Conservation (phyloP, 2,113 vertebrate species). For the Laticauda laticaudata region DNA sequence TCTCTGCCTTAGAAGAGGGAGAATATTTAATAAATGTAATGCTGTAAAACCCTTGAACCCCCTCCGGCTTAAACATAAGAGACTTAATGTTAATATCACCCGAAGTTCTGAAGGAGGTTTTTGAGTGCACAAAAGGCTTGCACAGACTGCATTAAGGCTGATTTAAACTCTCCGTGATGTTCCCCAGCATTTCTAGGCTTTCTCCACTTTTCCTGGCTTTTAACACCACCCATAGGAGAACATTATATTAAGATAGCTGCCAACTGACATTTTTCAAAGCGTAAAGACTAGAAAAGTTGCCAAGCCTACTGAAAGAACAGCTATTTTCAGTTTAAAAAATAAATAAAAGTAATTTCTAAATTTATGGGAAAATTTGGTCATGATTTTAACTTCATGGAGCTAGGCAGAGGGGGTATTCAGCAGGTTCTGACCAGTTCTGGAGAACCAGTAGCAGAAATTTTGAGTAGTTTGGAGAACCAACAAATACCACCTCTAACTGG, state of each 20-base stretch:
- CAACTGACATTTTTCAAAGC: neutral
- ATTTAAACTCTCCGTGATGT: neutral
- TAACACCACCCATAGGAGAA: neutral
- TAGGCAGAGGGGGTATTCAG: too few relatives aligned
- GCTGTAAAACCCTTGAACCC: neutral
- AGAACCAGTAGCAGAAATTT: too few relatives aligned
- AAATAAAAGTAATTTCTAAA: neutral
- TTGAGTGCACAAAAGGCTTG: neutral
- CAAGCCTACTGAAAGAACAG: neutral
- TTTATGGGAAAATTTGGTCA: neutral
- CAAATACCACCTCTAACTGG: too few relatives aligned
- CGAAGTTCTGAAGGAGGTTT: neutral
- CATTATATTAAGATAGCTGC: neutral
- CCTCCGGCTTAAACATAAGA: neutral
- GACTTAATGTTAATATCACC: neutral
- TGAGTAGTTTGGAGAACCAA: too few relatives aligned
- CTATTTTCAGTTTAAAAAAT: neutral
- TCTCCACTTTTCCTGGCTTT: neutral
- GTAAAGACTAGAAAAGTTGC: neutral
- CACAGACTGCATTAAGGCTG: neutral
- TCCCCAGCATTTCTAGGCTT: neutral
- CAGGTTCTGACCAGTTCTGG: too few relatives aligned
- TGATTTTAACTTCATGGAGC: neutral
- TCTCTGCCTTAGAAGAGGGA: neutral
- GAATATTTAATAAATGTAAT: neutral